Conservation (phyloP, 2,888 invertebrate species). For the Phyllotreta striolata region DNA sequence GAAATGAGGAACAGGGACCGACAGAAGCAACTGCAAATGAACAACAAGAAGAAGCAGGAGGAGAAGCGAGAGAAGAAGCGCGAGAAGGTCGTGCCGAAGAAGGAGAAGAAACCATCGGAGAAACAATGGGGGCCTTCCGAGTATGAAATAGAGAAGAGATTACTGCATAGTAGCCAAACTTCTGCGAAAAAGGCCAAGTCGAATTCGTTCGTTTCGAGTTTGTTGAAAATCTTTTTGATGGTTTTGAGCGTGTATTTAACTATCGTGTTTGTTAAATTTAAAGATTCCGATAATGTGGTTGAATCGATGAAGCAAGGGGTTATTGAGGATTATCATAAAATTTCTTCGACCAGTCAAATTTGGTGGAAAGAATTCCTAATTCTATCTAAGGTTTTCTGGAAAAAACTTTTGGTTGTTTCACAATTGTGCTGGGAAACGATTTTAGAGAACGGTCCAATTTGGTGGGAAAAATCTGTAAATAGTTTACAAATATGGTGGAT, state of each 20-base stretch:
- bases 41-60: constrained; percentile 50
- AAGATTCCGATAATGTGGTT: constrained; percentile 16
- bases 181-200: not conserved
- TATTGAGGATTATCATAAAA: constrained; percentile 12
- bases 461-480: too few species aligned
- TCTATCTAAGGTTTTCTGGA: not conserved
- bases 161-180: not conserved
- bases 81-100: constrained; percentile 43
- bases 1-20: constrained; percentile 52
- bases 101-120: constrained; percentile 23
- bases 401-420: not conserved
- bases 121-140: not conserved
- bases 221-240: constrained; percentile 9
- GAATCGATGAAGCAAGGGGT: constrained; percentile 14
- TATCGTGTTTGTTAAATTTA: constrained; percentile 16
- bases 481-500: too few species aligned
- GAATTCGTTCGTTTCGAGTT: constrained; percentile 5
- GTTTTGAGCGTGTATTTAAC: constrained; percentile 17
- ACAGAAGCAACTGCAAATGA: constrained; percentile 49
- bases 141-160: not conserved
- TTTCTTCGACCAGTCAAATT: constrained; percentile 7
- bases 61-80: constrained; percentile 50
- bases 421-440: not conserved
- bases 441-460: too few species aligned
- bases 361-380: constrained; percentile 11